phyloP scores from a whole-genome alignment of 2,113 vertebrate genomes.

The Nannobrachium achirus region DNA sequence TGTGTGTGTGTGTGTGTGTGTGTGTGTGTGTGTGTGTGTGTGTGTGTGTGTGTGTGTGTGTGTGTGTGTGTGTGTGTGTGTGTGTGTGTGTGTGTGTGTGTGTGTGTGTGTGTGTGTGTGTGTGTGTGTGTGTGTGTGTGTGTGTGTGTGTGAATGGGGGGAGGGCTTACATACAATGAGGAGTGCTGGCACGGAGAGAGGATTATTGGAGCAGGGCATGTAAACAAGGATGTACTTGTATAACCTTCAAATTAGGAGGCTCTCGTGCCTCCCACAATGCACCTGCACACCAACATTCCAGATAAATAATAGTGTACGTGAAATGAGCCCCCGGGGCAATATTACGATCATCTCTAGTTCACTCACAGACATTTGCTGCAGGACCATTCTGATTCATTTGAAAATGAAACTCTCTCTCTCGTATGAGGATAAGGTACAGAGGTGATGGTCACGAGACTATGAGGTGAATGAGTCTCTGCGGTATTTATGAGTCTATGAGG shows the following conservation, averaged over 20 bases:
- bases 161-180: constrained; percentile 19
- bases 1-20: background rate
- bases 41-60: constrained; percentile 7
- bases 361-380: too few species aligned
- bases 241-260: constrained; percentile 31
- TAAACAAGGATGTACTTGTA: constrained; percentile 21
- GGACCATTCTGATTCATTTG: too few species aligned
- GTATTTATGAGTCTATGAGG: too few species aligned
- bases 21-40: background rate
- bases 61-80: background rate
- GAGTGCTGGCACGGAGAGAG: constrained; percentile 11
- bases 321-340: too few species aligned
- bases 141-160: background rate
- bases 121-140: background rate
- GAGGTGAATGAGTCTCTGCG: too few species aligned
- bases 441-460: too few species aligned
- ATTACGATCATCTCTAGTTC: too few species aligned
- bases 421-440: too few species aligned
- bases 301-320: background rate
- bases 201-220: constrained; percentile 31
- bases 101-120: background rate
- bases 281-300: constrained; percentile 25
- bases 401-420: too few species aligned
- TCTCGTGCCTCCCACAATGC: background rate
- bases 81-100: background rate